Percentiles rank a stretch among this genome's conserved stretches.
Conservation (phyloP, 2,113 vertebrate genomes). For the Meriones unguiculatus region DNA sequence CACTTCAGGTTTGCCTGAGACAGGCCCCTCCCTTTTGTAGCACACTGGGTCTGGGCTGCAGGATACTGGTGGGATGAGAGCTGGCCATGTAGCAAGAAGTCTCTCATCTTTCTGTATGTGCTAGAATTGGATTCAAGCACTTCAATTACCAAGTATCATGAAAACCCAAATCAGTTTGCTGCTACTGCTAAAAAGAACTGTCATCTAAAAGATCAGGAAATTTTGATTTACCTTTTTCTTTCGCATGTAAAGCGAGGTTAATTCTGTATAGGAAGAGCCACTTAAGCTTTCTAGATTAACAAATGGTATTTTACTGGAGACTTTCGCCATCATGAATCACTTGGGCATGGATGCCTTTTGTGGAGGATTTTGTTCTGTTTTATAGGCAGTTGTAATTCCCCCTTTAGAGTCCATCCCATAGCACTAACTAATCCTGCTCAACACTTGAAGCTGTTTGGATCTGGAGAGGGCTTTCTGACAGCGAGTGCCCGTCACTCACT, state of each 20-base stretch:
- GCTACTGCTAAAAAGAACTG: slow-evolving; percentile 3
- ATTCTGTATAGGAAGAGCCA: slow-evolving; percentile 17
- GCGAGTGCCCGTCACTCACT: neutral
- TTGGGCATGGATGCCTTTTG: neutral
- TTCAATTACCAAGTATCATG: neutral
- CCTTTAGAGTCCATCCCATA: neutral
- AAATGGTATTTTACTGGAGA: slow-evolving; percentile 24
- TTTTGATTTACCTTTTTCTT: slow-evolving; percentile 20
- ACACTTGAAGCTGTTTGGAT: slow-evolving; percentile 7
- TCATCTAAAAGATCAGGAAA: neutral
- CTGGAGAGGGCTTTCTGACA: slow-evolving; percentile 35
- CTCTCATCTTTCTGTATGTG: slow-evolving; percentile 19
- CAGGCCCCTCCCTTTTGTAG: slow-evolving; percentile 1
- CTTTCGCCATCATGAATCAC: neutral
- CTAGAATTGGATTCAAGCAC: neutral
- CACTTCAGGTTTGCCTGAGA: slow-evolving; percentile 50
- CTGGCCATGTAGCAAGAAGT: neutral
- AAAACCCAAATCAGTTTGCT: neutral
- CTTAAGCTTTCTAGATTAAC: slow-evolving; percentile 7
- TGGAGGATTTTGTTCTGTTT: neutral
- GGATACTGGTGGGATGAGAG: neutral
- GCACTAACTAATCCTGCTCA: neutral
- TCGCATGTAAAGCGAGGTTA: neutral
- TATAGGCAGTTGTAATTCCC: slow-evolving; percentile 9
- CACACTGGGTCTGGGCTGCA: neutral